These are phyloP conservation scores for Pseudonaja textilis DNA, from an alignment of 2,113 vertebrate species.

Conservation along the genomic window DNA sequence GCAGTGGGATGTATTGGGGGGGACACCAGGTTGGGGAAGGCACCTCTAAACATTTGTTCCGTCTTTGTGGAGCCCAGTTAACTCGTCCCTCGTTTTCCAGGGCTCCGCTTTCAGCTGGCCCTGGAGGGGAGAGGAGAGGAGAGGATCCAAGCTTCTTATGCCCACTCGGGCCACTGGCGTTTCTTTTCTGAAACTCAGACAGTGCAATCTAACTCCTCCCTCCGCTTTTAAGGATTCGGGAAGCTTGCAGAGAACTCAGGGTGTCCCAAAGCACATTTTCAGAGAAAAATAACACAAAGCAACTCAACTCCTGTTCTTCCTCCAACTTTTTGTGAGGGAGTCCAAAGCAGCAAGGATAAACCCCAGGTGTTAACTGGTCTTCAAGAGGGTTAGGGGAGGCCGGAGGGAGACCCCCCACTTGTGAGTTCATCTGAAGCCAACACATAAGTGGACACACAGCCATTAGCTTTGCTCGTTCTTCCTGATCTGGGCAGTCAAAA, in stretches of 20 bases:
- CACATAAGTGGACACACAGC: neutral
- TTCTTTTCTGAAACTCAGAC: conserved; percentile 57
- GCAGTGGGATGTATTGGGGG: neutral
- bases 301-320: conserved; percentile 55
- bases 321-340: conserved; percentile 64
- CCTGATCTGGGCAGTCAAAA: neutral
- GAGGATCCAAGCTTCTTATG: conserved; percentile 55
- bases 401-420: conserved; percentile 52
- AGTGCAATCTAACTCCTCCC: conserved; percentile 58
- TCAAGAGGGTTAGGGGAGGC: conserved; percentile 48
- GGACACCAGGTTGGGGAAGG: neutral
- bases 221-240: conserved; percentile 29
- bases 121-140: conserved; percentile 1
- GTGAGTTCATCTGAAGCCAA: neutral
- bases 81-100: neutral
- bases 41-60: neutral
- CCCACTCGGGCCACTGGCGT: conserved; percentile 54
- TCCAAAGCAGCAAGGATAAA: conserved; percentile 60
- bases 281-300: conserved; percentile 55
- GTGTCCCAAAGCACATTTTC: conserved; percentile 54
- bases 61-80: neutral
- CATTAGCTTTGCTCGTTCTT: no score
- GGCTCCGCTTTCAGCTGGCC: conserved; percentile 20
- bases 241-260: conserved; percentile 62
- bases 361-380: conserved; percentile 54